Conservation (phyloP, 2,888 invertebrate genomes). For the Coleophora flavipennella region DNA sequence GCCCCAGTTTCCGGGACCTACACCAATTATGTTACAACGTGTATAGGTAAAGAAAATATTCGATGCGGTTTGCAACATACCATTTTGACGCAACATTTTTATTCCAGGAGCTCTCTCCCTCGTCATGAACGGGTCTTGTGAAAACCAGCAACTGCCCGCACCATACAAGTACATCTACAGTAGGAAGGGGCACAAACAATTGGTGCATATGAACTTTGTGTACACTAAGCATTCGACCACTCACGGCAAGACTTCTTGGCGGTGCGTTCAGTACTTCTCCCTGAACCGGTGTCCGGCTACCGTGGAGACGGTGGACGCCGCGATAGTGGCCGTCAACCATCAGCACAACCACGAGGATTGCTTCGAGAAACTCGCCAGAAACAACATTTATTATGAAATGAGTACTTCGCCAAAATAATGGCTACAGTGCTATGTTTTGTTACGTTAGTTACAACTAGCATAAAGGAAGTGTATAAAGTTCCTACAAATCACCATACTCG, state of each 20-base stretch:
- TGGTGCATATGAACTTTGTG: slow-evolving; percentile 68
- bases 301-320: slow-evolving; percentile 61
- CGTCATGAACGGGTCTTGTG: slow-evolving; percentile 53
- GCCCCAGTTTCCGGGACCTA: too few relatives aligned
- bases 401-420: slow-evolving; percentile 46
- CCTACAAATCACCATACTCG: slow-evolving; percentile 26
- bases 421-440: too few relatives aligned
- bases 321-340: slow-evolving; percentile 65
- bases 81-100: slow-evolving; percentile 7
- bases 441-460: background rate
- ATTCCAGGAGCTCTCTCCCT: slow-evolving; percentile 62
- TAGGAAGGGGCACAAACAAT: slow-evolving; percentile 67
- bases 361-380: slow-evolving; percentile 56
- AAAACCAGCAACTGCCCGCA: slow-evolving; percentile 47
- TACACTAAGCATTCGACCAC: slow-evolving; percentile 69
- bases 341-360: slow-evolving; percentile 67
- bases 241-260: slow-evolving; percentile 67
- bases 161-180: slow-evolving; percentile 68
- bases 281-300: slow-evolving; percentile 68
- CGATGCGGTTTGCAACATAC: too few relatives aligned
- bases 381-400: slow-evolving; percentile 68
- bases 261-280: slow-evolving; percentile 68
- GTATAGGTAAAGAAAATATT: too few relatives aligned
- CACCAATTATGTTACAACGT: too few relatives aligned
- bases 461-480: slow-evolving; percentile 31